Evolutionary conservation across 2,888 invertebrate species (phyloP), one percentile per base, ranked within the genome.

Genomic region (Eurois occulta): DNA sequence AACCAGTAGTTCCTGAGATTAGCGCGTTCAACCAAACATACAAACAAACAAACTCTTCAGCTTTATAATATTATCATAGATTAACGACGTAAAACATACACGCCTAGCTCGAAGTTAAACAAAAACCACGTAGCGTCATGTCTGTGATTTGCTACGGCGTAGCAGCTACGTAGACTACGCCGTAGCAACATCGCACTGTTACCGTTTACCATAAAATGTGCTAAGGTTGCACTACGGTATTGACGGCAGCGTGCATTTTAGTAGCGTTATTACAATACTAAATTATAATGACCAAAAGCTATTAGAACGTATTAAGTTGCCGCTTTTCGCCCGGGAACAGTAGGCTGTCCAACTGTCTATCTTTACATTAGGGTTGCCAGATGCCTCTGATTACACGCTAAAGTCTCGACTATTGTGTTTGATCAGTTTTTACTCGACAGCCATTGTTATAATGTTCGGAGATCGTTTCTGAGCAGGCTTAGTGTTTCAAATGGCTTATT

Each of bases 371-470:
- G 2, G 46, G 43, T 58, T 46, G 24, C 38, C 76, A 65, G 55
- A 55, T 75, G 65, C 28, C 76, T 28, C 65, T 35, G 18, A 66
- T 28, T 64, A 43, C 32, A 52, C 28, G 18, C 24, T n/a, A 32
- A 66, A 21, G 38, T 21, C 21, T 21, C 18, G 38, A 16, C 24
- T 77, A 55, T 55, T 64, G 35, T 69, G 24, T 60, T 60, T 28
- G 48, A 76, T 41, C 48, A 62, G 21, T 67, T 77, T 77, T 76
- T 76, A 77, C 35, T 52, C 35, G 28, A 77, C 43, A 60, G 10
- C 35, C 62, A 69, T 68, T 55, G 52, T 43, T 55, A 8, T 65
- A 65, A 70, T 70, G 13, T 58, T 70, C 21, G 38, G 3, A 28
- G n/a, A 75, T 75, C 32, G 18, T 32, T 46, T 43, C n/a, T 38